phyloP scores from a whole-genome alignment of 2,797 vertebrate genomes.

The Myripristis jacobus region DNA sequence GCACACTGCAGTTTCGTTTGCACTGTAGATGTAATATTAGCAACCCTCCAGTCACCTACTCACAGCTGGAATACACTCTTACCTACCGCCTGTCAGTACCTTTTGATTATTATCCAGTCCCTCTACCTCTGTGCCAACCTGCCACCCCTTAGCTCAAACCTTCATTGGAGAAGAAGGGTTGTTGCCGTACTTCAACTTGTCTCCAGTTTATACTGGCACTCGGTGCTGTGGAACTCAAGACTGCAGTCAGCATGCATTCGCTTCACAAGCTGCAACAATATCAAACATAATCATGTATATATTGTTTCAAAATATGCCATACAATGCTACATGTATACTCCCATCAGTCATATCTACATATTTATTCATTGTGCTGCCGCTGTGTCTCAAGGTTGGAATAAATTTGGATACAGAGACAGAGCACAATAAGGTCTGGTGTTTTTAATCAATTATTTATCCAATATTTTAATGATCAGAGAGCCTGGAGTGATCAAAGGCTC shows the following conservation, averaged over 20 bases:
- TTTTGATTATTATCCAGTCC: slow-evolving; percentile 55
- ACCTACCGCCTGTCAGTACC: slow-evolving; percentile 45
- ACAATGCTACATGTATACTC: neutral
- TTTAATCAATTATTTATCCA: slow-evolving; percentile 90
- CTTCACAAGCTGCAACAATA: slow-evolving; percentile 23
- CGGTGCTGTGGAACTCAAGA: slow-evolving; percentile 16
- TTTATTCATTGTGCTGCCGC: slow-evolving; percentile 56
- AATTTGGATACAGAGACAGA: slow-evolving; percentile 76
- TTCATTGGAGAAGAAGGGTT: slow-evolving; percentile 35
- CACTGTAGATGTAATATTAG: slow-evolving; percentile 63
- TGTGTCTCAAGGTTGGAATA: slow-evolving; percentile 70
- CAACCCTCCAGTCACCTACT: slow-evolving; percentile 58
- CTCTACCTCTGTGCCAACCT: slow-evolving; percentile 52
- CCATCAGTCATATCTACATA: slow-evolving; percentile 18
- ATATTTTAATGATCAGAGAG: slow-evolving; percentile 90
- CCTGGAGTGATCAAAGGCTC: slow-evolving; percentile 85
- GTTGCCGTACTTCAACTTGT: slow-evolving; percentile 42
- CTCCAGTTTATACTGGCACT: slow-evolving; percentile 39
- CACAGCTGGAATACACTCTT: slow-evolving; percentile 56
- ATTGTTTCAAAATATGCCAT: slow-evolving; percentile 15
- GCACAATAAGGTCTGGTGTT: slow-evolving; percentile 85
- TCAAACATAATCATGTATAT: slow-evolving; percentile 26
- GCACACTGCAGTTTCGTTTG: slow-evolving; percentile 34
- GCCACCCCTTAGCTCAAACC: slow-evolving; percentile 38
- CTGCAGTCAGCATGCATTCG: slow-evolving; percentile 15